Evolutionary conservation across 2,113 vertebrate species (phyloP).

Genomic region (Acanthisitta chloris): DNA sequence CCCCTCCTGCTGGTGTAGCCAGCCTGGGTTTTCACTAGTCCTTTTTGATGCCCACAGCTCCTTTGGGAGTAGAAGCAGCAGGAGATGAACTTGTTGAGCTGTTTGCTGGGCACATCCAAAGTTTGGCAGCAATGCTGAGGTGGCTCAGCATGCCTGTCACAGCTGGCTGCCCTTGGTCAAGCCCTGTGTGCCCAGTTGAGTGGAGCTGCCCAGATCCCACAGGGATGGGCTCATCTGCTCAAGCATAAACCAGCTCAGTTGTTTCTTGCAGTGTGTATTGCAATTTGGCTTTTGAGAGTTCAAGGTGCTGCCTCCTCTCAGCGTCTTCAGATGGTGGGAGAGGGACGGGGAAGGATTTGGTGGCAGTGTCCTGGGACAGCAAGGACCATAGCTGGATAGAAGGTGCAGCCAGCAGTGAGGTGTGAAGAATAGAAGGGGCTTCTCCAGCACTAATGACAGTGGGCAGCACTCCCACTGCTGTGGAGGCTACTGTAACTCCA

Average conservation of each 20-base stretch:
- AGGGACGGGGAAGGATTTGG: not conserved
- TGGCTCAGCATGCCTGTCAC: rapidly evolving
- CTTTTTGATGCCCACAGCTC: not conserved
- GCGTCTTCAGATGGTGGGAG: not conserved
- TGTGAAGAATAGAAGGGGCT: conserved; percentile 35
- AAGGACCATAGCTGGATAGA: not conserved
- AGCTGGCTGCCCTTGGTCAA: rapidly evolving
- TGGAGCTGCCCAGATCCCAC: not conserved
- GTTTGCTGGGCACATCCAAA: not conserved
- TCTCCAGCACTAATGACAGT: not conserved
- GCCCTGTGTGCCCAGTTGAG: rapidly evolving
- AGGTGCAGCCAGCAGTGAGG: not conserved
- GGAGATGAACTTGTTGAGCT: not conserved
- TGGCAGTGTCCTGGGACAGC: not conserved
- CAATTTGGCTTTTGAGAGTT: not conserved
- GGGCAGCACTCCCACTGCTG: conserved; percentile 5
- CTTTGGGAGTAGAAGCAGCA: rapidly evolving
- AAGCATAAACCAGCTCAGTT: rapidly evolving
- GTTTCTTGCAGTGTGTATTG: rapidly evolving
- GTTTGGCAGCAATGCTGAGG: rapidly evolving
- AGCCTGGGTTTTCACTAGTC: not conserved
- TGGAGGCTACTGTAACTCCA: not conserved
- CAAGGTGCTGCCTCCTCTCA: not conserved
- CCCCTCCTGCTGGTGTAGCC: rapidly evolving
- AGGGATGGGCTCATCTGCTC: not conserved